phyloP scores from a whole-genome alignment of 2,797 vertebrate species.

The Diceros bicornis region DNA sequence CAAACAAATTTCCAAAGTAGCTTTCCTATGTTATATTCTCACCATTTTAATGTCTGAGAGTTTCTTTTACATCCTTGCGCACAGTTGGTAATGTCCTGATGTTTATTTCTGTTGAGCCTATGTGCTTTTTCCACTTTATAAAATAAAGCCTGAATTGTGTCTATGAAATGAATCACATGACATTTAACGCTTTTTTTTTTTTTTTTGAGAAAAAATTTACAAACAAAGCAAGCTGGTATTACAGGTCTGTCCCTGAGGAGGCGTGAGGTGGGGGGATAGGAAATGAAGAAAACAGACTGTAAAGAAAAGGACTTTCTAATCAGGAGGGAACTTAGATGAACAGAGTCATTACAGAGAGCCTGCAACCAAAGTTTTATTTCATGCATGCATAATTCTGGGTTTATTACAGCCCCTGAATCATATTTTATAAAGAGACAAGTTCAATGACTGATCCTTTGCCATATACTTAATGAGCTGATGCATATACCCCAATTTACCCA shows the following conservation, averaged over 20 bases:
- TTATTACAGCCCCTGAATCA: not conserved
- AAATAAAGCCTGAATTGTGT: not conserved
- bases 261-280: not conserved
- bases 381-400: not conserved
- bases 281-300: not conserved
- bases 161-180: not conserved
- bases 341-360: not conserved
- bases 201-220: not conserved
- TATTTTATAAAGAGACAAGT: slow-evolving; percentile 67
- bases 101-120: not conserved
- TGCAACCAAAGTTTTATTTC: not conserved
- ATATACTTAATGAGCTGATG: slow-evolving; percentile 66
- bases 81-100: not conserved
- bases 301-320: not conserved
- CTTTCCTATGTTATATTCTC: not conserved
- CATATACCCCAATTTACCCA: slow-evolving; percentile 42
- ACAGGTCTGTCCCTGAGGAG: not conserved
- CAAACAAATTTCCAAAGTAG: not conserved
- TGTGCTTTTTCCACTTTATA: not conserved
- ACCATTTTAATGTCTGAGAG: too few species aligned
- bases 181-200: not conserved
- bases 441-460: slow-evolving; percentile 59
- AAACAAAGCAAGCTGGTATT: not conserved
- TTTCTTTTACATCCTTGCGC: not conserved
- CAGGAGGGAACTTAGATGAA: not conserved